Base-by-base conservation (phyloP, 2,888 invertebrate species). In the Ligdia adustata region DNA sequence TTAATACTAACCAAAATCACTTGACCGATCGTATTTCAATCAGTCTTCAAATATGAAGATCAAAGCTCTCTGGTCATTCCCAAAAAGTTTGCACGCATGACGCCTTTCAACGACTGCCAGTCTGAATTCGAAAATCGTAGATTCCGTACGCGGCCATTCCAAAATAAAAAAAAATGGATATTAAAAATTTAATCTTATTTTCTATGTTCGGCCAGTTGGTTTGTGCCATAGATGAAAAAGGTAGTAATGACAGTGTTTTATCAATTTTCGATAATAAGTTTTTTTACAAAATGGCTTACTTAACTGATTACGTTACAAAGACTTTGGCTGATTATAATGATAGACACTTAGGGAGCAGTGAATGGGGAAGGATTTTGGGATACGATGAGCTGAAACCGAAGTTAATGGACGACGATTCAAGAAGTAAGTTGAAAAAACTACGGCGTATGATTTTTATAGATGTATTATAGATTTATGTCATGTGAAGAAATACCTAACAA, bases 321-420 rank as follows among this genome's bases (percentile, higher is more conserved):
- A 71, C 63, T 64, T 51, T 89, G 12, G 80, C 82, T 31, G 55
- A 64, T 14, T 75, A 82, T n/a, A 87, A 88, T 50, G 85, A 88
- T 63, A 56, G 55, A 9, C 66, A 78, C 62, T 57, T 85, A 15
- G 77, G 80, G 0, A 61, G 57, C 0, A 82, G 78, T 66, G 74
- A 70, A 1, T 47, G 82, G 9, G 88, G 85, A 0, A 72, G 61
- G 22, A 52, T 78, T 31, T 12, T 88, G 5, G 67, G 73, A 16
- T 88, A 88, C 49, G 59, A 81, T 3, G 69, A 78, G 4, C 68
- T 87, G 4, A 86, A 86, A 46, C 70, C 77, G 0, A 74, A 67
- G 43, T 52, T 75, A 5, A 49, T 55, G 9, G 31, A 32, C 2
- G 54, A 61, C 4, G 34, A 44, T 3, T 50, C 34, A 1, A 56